phyloP scores from a whole-genome alignment of 1,140 invertebrate genomes.

The Drosophila setifemur region DNA sequence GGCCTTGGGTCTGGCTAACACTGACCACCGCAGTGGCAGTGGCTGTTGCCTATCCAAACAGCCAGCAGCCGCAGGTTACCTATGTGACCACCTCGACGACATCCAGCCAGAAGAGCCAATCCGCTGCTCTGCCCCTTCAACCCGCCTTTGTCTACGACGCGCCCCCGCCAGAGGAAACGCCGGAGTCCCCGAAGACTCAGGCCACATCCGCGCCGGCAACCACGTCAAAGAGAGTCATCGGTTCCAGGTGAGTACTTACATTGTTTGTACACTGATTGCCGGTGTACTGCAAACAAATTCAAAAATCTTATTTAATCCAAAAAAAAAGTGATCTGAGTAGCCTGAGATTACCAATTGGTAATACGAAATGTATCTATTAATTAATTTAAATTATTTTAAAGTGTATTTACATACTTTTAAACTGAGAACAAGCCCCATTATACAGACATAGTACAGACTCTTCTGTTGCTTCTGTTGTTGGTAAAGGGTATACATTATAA shows the following conservation, averaged over 20 bases:
- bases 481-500: too few relatives aligned
- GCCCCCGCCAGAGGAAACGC: slow-evolving; percentile 40
- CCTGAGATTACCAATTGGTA: too few relatives aligned
- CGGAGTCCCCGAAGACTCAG: not conserved
- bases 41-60: slow-evolving; percentile 47
- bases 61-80: slow-evolving; percentile 43
- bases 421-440: too few relatives aligned
- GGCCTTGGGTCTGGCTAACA: slow-evolving; percentile 29
- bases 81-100: slow-evolving; percentile 72
- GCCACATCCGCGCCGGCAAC: slow-evolving; percentile 4
- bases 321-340: not conserved
- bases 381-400: too few relatives aligned
- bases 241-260: slow-evolving; percentile 78
- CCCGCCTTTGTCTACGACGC: slow-evolving; percentile 71
- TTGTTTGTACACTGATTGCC: slow-evolving; percentile 21
- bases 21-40: not conserved
- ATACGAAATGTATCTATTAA: too few relatives aligned
- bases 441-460: too few relatives aligned
- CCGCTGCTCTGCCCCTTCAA: slow-evolving; percentile 26
- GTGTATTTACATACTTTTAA: too few relatives aligned
- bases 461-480: too few relatives aligned
- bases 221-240: slow-evolving; percentile 77
- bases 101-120: slow-evolving; percentile 42
- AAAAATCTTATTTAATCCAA: not conserved
- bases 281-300: not conserved